Evolutionary conservation across 2,113 vertebrate species (phyloP), one percentile per base, ranked within the genome.

Genomic region (Thryonomys swinderianus): DNA sequence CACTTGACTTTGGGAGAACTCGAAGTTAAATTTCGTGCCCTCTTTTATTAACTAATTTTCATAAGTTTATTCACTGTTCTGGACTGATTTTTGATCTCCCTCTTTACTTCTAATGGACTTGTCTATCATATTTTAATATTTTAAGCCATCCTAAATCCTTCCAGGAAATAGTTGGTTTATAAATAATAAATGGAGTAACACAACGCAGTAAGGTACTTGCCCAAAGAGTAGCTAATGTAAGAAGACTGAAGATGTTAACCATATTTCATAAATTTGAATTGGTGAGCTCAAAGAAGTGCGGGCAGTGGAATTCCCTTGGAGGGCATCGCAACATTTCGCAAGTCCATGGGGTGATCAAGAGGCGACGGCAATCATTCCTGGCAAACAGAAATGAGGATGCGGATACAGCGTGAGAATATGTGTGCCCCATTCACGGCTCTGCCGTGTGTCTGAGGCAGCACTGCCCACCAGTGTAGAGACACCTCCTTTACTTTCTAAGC

Each of bases 61-160:
- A 45, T 37, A 73, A 78, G 64, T 93, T 95, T 95, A 93, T 92
- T 95, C 76, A 96, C 90, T 96, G 88, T 10, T 62, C 16, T 93
- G 64, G 69, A 32, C 37, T 45, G 17, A 0, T 21, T 96, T 97
- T 93, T 97, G 73, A 89, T 62, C 37, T 92, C 40, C 45, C 7
- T 78, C 90, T 96, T 92, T 84, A 76, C 23, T 93, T 78, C 84
- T 73, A 96, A 90, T 93, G 66, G 57, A 87, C 45, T 92, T 89
- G 20, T 79, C 37, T 94, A 57, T 88, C 66, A 62, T 32, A 88
- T 71, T 94, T 97, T 92, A 96, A 90, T 92, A 88, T 94, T 82
- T 96, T 88, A 95, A 85, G 40, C 61, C 42, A n/a, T 67, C 12
- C 83, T 18, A 85, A 93, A 95, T 90, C 51, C 37, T 95, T 96